A percentile compares a stretch with the other conserved stretches of the same genome.
Conservation (phyloP, 2,113 vertebrate species). For the mouse (Mus musculus) region DNA sequence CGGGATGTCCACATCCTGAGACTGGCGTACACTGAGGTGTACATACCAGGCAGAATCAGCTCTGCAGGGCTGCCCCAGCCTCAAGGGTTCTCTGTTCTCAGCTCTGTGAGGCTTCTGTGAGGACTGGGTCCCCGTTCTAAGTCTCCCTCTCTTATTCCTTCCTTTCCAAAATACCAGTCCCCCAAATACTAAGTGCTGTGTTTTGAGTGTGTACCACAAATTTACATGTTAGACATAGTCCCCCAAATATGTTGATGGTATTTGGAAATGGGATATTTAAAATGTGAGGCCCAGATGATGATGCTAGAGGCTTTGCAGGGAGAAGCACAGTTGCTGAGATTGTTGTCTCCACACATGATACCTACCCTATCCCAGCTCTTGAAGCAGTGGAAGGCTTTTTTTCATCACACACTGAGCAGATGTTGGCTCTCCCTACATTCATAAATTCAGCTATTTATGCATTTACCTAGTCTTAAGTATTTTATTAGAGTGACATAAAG, state of each 20-base stretch:
- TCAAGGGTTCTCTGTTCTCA: background rate
- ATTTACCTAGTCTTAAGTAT: background rate
- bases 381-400: background rate
- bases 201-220: background rate
- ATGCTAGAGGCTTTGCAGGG: too few species aligned
- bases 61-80: background rate
- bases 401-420: background rate
- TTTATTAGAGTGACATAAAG: background rate
- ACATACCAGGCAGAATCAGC: background rate
- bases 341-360: background rate
- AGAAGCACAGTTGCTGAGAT: background rate
- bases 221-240: background rate
- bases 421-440: background rate
- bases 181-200: background rate
- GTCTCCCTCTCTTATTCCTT: background rate
- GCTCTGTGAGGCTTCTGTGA: too few species aligned
- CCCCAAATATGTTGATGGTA: background rate
- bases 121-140: too few species aligned
- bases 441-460: too few species aligned
- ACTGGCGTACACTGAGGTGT: fast-evolving
- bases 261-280: background rate
- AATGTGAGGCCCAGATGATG: background rate
- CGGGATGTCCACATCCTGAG: fast-evolving
- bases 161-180: background rate
- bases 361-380: too few species aligned